Percentiles rank a stretch among this genome's conserved stretches.
phyloP scores from a whole-genome alignment of 2,113 vertebrate species.

The Siniperca chuatsi region DNA sequence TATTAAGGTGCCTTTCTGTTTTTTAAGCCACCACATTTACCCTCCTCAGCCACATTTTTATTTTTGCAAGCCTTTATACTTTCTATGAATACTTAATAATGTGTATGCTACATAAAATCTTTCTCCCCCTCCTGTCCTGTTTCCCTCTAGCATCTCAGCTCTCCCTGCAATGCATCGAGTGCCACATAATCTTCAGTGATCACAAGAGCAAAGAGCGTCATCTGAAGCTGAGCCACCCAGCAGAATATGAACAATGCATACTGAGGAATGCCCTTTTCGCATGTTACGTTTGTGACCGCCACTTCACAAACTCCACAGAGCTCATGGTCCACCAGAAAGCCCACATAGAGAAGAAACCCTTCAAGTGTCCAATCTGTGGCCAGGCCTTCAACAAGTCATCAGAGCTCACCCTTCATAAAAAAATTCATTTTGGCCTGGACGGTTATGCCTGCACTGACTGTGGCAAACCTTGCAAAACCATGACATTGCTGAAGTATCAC shows the following conservation, averaged over 20 bases:
- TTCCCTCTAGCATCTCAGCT: conserved; percentile 80
- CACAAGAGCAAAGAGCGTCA: conserved; percentile 85
- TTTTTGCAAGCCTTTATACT: not conserved
- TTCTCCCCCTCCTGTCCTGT: not conserved
- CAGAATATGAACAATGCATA: conserved; percentile 83
- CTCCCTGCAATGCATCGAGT: conserved; percentile 84
- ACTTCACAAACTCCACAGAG: conserved; percentile 90
- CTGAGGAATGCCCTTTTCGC: conserved; percentile 87
- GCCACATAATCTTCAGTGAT: conserved; percentile 88
- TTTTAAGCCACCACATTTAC: not conserved
- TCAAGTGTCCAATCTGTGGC: conserved; percentile 84
- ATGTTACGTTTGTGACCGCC: conserved; percentile 90
- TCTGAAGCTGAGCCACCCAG: conserved; percentile 83
- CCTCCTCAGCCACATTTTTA: not conserved
- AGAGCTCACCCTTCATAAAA: conserved; percentile 90
- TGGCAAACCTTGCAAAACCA: conserved; percentile 90
- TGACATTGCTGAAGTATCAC: conserved; percentile 89
- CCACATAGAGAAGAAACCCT: conserved; percentile 89
- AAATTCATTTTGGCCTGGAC: conserved; percentile 82
- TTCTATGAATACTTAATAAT: not conserved
- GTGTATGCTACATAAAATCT: not conserved
- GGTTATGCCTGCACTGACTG: conserved; percentile 89
- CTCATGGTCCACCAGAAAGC: conserved; percentile 91
- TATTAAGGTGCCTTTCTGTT: not conserved
- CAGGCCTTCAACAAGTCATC: conserved; percentile 88